Conservation (phyloP, 2,113 vertebrate genomes). For the Chamaetylas fuelleborni region DNA sequence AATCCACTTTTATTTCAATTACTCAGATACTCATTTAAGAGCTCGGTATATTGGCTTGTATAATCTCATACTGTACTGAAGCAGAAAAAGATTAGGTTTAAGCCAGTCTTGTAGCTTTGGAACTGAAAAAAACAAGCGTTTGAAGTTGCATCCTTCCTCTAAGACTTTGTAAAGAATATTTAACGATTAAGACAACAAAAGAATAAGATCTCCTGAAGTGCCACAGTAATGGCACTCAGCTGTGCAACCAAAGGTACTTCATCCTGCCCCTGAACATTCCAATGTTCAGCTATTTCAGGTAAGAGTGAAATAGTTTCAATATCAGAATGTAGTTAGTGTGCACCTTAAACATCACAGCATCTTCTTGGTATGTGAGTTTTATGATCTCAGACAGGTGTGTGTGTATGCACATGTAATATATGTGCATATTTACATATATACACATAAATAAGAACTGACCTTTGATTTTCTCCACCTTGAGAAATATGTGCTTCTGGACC, state of each 20-base stretch:
- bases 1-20: neutral
- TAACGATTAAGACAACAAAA: neutral
- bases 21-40: neutral
- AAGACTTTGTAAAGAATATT: neutral
- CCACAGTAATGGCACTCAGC: neutral
- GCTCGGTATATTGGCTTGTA: neutral
- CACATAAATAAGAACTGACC: neutral
- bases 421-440: neutral
- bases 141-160: neutral
- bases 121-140: neutral
- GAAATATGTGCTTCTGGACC: neutral
- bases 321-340: neutral
- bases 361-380: neutral
- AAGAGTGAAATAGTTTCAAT: neutral
- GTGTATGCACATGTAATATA: neutral
- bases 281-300: neutral
- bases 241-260: neutral
- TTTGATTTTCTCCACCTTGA: neutral
- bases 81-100: neutral
- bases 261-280: neutral
- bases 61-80: neutral
- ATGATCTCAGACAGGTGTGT: neutral
- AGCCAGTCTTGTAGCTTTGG: neutral
- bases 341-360: neutral
- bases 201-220: neutral